These are phyloP conservation scores for Hippocampus barbouri DNA, from an alignment of 2,113 vertebrate genomes.

Conservation along the genomic window DNA sequence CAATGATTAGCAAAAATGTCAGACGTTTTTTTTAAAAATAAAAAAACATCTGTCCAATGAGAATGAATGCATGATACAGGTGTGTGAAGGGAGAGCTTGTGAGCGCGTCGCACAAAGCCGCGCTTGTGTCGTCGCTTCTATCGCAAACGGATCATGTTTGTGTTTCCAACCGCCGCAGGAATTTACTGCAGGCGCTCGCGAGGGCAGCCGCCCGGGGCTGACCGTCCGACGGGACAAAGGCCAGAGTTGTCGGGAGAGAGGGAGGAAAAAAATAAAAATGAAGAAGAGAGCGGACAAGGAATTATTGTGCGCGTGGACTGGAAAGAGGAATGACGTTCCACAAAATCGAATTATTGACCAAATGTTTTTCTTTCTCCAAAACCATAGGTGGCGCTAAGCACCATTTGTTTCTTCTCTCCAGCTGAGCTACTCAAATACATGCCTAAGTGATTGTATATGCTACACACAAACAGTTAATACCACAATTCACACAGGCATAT, in stretches of 20 bases:
- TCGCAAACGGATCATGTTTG: constrained; percentile 67
- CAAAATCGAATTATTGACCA: neutral
- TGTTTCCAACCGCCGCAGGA: constrained; percentile 74
- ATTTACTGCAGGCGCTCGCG: constrained; percentile 70
- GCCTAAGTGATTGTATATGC: neutral
- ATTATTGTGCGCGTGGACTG: constrained; percentile 49
- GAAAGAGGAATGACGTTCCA: constrained; percentile 40
- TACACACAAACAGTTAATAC: neutral
- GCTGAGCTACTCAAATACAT: neutral
- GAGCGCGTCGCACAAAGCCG: constrained; percentile 42
- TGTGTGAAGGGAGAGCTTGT: constrained; percentile 32
- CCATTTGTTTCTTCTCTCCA: neutral
- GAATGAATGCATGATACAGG: constrained; percentile 47
- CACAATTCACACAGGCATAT: neutral
- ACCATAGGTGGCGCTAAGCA: neutral
- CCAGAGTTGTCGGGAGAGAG: constrained; percentile 59
- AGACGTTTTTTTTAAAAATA: constrained; percentile 28
- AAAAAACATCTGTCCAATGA: constrained; percentile 31
- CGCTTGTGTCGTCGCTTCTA: constrained; percentile 30
- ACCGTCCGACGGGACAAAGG: constrained; percentile 58
- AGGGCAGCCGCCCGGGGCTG: constrained; percentile 57
- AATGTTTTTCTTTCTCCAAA: neutral
- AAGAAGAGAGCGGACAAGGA: constrained; percentile 36
- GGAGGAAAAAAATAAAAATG: constrained; percentile 22
- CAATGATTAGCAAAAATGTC: constrained; percentile 55